phyloP scores from a whole-genome alignment of 2,888 invertebrate species.

The Aplocera efformata region DNA sequence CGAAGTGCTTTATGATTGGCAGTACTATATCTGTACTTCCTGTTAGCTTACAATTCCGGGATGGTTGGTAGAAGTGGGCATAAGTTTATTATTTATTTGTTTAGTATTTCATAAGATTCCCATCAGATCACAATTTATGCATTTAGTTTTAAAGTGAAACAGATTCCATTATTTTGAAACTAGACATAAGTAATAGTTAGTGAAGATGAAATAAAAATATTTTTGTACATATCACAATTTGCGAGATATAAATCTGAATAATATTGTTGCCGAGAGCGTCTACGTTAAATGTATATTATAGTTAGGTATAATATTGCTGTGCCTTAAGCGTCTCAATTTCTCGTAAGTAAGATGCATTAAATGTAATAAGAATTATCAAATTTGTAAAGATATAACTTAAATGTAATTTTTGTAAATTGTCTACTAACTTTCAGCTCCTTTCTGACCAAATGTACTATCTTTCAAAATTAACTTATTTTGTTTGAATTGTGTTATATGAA shows the following conservation, averaged over 20 bases:
- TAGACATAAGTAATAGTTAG: constrained; percentile 45
- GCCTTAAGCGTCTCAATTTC: constrained; percentile 80
- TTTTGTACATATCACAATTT: constrained; percentile 80
- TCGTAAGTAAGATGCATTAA: constrained; percentile 61
- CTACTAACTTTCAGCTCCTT: constrained; percentile 54
- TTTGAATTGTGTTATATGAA: constrained; percentile 6
- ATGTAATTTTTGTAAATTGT: constrained; percentile 63
- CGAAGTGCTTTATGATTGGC: too few species aligned
- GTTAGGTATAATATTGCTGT: constrained; percentile 72
- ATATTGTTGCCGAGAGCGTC: constrained; percentile 74
- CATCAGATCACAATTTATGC: constrained; percentile 36
- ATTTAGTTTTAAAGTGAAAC: constrained; percentile 27
- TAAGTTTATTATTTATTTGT: constrained; percentile 23
- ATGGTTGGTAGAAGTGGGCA: constrained; percentile 1
- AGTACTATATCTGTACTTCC: too few species aligned
- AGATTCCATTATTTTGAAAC: constrained; percentile 21
- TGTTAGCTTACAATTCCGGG: too few species aligned
- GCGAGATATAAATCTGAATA: constrained; percentile 52
- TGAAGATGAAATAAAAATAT: constrained; percentile 64
- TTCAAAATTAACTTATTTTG: constrained; percentile 24
- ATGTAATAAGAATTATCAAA: constrained; percentile 59
- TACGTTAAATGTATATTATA: constrained; percentile 37
- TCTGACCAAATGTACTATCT: constrained; percentile 47
- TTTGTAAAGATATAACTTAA: constrained; percentile 53
- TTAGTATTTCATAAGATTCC: constrained; percentile 16